These are phyloP conservation scores for Neoitamus cyanurus DNA, from an alignment of 2,888 invertebrate genomes.

Conservation along the genomic window DNA sequence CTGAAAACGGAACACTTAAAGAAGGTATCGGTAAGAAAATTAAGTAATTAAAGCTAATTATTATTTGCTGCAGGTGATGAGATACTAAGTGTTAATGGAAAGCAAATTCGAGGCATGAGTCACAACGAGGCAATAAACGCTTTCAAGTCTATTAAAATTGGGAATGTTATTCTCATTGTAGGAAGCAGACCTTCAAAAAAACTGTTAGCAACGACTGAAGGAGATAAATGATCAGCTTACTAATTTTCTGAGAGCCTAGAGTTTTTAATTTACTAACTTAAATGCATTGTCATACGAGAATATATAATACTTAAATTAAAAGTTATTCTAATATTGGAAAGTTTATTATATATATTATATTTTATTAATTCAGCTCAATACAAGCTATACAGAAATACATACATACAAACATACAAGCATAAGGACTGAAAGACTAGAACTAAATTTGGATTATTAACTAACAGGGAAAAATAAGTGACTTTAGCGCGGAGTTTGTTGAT, in stretches of 20 bases:
- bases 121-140: conserved; percentile 83
- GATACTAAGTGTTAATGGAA: conserved; percentile 83
- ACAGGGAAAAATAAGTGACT: no score
- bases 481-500: no score
- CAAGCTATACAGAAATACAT: no score
- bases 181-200: conserved; percentile 67
- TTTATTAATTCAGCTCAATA: no score
- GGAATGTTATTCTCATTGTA: conserved; percentile 79
- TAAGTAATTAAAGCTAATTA: background rate
- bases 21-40: conserved; percentile 73
- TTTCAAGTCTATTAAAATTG: conserved; percentile 82
- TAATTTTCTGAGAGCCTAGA: background rate
- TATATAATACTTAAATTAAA: no score
- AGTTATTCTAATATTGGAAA: no score
- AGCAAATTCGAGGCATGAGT: conserved; percentile 79
- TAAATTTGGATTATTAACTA: no score
- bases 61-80: conserved; percentile 77
- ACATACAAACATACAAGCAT: no score
- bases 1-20: conserved; percentile 80
- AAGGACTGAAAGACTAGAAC: no score
- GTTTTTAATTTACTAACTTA: background rate
- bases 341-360: no score
- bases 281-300: background rate
- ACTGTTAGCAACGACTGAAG: background rate
- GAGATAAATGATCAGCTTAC: background rate